Evolutionary conservation across 2,113 vertebrate species (phyloP).

Genomic region (Todiramphus saurophagus): DNA sequence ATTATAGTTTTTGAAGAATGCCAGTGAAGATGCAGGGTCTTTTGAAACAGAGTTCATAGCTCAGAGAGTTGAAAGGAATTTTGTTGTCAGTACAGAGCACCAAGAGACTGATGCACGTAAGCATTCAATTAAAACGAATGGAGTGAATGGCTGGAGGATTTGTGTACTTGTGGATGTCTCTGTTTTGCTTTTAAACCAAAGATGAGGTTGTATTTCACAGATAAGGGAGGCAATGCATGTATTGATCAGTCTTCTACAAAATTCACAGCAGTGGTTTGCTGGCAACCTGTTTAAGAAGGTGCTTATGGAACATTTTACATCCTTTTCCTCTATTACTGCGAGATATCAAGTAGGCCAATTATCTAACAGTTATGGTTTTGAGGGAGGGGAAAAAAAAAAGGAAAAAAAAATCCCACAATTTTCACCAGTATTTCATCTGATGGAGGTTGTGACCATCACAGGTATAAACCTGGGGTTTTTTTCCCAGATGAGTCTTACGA

Average conservation of each 20-base stretch:
- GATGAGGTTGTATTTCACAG: background rate
- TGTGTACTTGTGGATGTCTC: background rate
- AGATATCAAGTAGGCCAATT: background rate
- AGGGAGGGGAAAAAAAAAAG: background rate
- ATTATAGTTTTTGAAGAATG: background rate
- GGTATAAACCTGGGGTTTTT: accelerated
- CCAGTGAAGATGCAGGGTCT: background rate
- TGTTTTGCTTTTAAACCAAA: background rate
- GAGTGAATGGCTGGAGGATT: background rate
- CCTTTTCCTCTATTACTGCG: background rate
- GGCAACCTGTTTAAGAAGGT: background rate
- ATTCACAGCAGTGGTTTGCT: background rate
- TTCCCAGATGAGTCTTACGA: background rate
- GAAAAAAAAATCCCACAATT: background rate
- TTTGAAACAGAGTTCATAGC: slow-evolving; percentile 18
- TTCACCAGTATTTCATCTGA: background rate
- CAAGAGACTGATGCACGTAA: background rate
- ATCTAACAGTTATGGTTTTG: background rate
- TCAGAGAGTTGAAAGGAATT: slow-evolving; percentile 18
- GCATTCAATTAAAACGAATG: background rate
- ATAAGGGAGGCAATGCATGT: background rate
- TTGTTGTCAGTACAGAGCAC: background rate
- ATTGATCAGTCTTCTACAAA: background rate
- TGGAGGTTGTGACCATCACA: background rate
- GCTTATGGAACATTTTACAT: background rate